Evolutionary conservation across 2,797 vertebrate species (phyloP).

Genomic region (Sus cebifrons): DNA sequence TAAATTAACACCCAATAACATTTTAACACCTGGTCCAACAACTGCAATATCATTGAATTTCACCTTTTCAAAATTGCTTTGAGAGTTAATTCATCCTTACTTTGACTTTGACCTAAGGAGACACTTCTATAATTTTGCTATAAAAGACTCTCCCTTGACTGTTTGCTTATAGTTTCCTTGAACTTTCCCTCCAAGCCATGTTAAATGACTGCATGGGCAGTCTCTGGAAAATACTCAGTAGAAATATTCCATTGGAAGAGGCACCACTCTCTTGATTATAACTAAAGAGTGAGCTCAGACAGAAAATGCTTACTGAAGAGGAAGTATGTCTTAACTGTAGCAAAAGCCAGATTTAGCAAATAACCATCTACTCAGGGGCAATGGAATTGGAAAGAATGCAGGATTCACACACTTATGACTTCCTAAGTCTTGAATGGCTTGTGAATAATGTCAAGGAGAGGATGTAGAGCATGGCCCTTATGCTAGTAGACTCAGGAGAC

Average conservation of each 20-base stretch:
- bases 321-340: neutral
- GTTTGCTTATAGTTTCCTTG: slow-evolving; percentile 77
- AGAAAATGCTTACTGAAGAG: slow-evolving; percentile 9
- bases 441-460: neutral
- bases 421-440: neutral
- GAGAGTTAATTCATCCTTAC: slow-evolving; percentile 80
- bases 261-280: neutral
- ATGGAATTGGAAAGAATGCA: neutral
- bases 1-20: slow-evolving; percentile 87
- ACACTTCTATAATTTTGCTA: slow-evolving; percentile 72
- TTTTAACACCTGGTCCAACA: slow-evolving; percentile 86
- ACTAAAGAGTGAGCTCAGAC: neutral
- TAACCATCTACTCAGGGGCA: neutral
- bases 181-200: slow-evolving; percentile 15
- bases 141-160: slow-evolving; percentile 72
- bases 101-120: slow-evolving; percentile 80
- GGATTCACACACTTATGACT: neutral
- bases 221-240: slow-evolving; percentile 62
- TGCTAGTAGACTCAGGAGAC: neutral
- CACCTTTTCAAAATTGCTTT: slow-evolving; percentile 85
- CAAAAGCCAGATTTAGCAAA: neutral
- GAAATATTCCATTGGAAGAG: slow-evolving; percentile 53
- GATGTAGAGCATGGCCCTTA: neutral
- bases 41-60: slow-evolving; percentile 84
- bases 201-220: slow-evolving; percentile 9